Percentiles rank a stretch among this genome's conserved stretches.
Evolutionary conservation across 64 coral and sea anemone species (phyloP).

Genomic region (Trachythela sp.): DNA sequence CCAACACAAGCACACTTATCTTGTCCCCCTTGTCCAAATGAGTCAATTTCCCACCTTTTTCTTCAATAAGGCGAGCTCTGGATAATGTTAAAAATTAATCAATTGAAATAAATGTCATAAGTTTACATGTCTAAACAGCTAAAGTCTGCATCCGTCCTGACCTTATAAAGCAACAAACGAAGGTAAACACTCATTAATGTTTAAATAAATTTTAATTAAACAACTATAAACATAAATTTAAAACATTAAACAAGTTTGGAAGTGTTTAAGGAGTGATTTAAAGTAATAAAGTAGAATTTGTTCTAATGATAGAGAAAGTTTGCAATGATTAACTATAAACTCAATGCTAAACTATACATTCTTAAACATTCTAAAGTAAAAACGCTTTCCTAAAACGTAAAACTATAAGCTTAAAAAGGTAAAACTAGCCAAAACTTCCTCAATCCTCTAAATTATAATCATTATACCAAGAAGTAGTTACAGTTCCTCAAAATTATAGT

Average conservation of each 20-base stretch:
- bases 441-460: neutral
- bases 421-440: too few relatives aligned
- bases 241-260: neutral
- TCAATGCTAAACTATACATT: too few relatives aligned
- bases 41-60: neutral
- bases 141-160: neutral
- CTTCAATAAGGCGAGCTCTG: neutral
- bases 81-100: neutral
- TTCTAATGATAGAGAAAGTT: too few relatives aligned
- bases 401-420: too few relatives aligned
- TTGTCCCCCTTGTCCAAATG: neutral
- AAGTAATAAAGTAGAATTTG: neutral
- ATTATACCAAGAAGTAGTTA: neutral
- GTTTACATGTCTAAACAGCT: neutral
- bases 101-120: constrained; percentile 26
- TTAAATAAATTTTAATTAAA: neutral
- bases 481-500: neutral
- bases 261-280: neutral
- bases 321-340: too few relatives aligned
- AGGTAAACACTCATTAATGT: neutral
- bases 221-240: neutral
- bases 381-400: neutral
- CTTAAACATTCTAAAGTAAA: too few relatives aligned
- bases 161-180: neutral
- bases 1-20: neutral